Evolutionary conservation across 2,113 vertebrate species (phyloP).

Genomic region (Bos taurus): DNA sequence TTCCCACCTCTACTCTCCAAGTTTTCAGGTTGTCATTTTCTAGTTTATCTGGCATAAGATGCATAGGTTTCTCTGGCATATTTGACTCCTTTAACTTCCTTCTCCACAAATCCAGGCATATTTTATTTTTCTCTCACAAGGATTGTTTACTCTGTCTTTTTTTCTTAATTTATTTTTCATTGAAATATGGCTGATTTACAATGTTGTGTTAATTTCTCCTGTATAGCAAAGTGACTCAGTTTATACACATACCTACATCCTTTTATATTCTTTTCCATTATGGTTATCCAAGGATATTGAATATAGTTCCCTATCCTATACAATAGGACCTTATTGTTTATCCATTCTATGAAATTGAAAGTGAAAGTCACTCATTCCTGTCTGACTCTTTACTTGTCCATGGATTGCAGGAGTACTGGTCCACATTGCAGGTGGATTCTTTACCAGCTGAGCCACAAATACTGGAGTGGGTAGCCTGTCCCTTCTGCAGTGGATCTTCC

Average conservation of each 20-base stretch:
- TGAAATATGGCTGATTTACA: neutral
- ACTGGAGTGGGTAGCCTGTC: neutral
- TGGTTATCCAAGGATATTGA: neutral
- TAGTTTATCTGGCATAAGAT: neutral
- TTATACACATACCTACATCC: neutral
- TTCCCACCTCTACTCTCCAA: neutral
- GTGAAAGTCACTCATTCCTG: neutral
- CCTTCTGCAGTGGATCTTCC: neutral
- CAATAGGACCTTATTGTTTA: neutral
- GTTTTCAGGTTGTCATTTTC: neutral
- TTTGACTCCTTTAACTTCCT: neutral
- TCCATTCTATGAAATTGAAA: neutral
- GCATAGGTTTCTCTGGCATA: neutral
- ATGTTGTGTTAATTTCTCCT: neutral
- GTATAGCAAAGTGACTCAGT: neutral
- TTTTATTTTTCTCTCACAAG: neutral
- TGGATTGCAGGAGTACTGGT: neutral
- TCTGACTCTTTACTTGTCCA: accelerated
- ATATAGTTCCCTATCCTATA: neutral
- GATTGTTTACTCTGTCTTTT: neutral
- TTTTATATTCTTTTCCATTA: neutral
- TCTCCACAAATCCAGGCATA: neutral
- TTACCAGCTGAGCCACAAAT: neutral
- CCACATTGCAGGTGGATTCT: neutral
- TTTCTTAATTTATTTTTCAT: neutral